Conservation (phyloP, 2,113 vertebrate species). For the Lathamus discolor region DNA sequence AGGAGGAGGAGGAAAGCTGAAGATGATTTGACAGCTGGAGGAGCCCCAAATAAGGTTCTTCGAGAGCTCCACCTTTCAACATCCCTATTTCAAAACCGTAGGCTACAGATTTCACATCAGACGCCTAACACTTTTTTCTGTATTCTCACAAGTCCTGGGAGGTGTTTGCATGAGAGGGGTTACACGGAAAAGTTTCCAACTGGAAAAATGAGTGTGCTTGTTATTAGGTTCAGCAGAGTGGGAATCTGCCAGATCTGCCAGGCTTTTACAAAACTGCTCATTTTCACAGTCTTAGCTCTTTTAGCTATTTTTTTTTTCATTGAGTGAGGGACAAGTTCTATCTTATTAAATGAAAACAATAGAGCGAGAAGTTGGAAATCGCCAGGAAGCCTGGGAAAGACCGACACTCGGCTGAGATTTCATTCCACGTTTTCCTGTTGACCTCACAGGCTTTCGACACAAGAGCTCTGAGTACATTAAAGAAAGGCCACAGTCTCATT, state of each 20-base stretch:
- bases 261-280: slow-evolving; percentile 10
- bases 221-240: background rate
- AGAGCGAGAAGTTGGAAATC: slow-evolving; percentile 41
- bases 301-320: background rate
- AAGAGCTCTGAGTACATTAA: slow-evolving; percentile 64
- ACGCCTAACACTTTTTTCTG: background rate
- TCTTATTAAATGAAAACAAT: slow-evolving; percentile 59
- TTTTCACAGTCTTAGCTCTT: slow-evolving; percentile 16
- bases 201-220: background rate
- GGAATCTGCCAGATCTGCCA: slow-evolving; percentile 20
- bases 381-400: slow-evolving; percentile 63
- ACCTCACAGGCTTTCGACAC: slow-evolving; percentile 49
- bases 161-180: background rate
- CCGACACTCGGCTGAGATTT: slow-evolving; percentile 23
- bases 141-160: background rate
- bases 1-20: background rate
- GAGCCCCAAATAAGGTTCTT: background rate
- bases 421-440: slow-evolving; percentile 62
- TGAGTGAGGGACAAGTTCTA: background rate
- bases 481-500: slow-evolving; percentile 63
- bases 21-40: background rate
- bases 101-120: fast-evolving
- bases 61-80: background rate
- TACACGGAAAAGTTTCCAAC: background rate
- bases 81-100: background rate